These are phyloP conservation scores for Lytechinus variegatus DNA, from an alignment of 35 echinoderm and acorn worm genomes.

Conservation along the genomic window DNA sequence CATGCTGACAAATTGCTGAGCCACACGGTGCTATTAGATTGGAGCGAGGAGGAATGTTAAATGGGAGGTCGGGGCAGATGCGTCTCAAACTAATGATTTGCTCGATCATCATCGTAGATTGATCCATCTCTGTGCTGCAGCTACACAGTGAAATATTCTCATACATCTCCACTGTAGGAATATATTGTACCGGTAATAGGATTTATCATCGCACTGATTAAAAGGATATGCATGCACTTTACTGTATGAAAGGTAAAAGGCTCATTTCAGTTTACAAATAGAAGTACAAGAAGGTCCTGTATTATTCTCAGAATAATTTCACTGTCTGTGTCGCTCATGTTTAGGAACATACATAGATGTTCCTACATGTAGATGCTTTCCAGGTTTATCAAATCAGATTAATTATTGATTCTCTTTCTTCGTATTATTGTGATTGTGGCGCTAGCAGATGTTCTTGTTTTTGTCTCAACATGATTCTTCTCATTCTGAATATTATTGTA, in stretches of 20 bases:
- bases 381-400: too few species aligned
- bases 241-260: not conserved
- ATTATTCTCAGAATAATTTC: not conserved
- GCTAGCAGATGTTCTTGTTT: too few species aligned
- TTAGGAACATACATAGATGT: too few species aligned
- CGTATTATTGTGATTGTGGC: too few species aligned
- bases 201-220: too few species aligned
- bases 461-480: too few species aligned
- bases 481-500: too few species aligned
- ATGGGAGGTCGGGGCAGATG: not conserved
- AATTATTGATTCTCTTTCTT: too few species aligned
- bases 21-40: not conserved
- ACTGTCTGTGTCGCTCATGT: not conserved
- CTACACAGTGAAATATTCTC: not conserved
- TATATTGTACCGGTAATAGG: too few species aligned
- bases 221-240: not conserved
- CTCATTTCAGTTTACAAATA: not conserved
- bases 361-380: too few species aligned
- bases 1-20: constrained; percentile 9
- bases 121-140: not conserved
- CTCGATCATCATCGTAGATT: not conserved
- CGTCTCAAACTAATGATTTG: constrained; percentile 1
- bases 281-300: too few species aligned
- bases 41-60: not conserved
- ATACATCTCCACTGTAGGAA: too few species aligned